Evolutionary conservation across 2,113 vertebrate species (phyloP).

Genomic region (Anhinga rufa): DNA sequence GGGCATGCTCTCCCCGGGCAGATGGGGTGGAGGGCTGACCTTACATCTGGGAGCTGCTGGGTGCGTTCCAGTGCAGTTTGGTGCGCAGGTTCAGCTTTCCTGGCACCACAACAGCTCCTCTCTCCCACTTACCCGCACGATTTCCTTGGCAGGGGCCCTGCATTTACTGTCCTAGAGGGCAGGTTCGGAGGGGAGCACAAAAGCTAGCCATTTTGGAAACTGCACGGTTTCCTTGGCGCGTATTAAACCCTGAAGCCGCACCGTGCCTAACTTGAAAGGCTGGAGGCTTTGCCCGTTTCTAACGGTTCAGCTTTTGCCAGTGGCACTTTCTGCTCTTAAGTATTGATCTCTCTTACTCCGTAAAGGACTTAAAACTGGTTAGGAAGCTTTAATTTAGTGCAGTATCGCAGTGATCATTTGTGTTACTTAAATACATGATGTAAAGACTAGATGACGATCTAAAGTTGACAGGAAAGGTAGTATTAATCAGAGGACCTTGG

Average conservation of each 20-base stretch:
- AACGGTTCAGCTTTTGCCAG: neutral
- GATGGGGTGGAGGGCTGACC: neutral
- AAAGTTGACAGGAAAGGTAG: conserved; percentile 46
- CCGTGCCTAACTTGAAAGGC: neutral
- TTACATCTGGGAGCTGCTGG: neutral
- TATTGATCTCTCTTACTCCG: neutral
- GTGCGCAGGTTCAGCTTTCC: neutral
- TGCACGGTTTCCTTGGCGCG: neutral
- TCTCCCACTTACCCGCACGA: neutral
- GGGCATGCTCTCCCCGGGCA: neutral
- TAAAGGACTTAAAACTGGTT: neutral
- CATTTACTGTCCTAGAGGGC: neutral
- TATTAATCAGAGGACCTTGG: conserved; percentile 57
- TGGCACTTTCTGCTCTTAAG: neutral
- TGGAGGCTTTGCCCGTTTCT: neutral
- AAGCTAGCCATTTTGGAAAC: neutral
- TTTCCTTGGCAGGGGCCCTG: neutral
- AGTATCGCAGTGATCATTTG: neutral
- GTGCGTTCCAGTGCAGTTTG: neutral
- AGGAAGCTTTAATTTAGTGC: neutral
- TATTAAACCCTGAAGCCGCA: neutral
- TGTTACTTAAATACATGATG: neutral
- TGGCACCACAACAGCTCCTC: neutral
- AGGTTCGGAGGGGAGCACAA: neutral
- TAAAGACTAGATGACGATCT: neutral